A percentile compares a stretch with the other conserved stretches of the same genome.
Conservation (phyloP, 2,888 invertebrate genomes). For the Tenodera sinensis region DNA sequence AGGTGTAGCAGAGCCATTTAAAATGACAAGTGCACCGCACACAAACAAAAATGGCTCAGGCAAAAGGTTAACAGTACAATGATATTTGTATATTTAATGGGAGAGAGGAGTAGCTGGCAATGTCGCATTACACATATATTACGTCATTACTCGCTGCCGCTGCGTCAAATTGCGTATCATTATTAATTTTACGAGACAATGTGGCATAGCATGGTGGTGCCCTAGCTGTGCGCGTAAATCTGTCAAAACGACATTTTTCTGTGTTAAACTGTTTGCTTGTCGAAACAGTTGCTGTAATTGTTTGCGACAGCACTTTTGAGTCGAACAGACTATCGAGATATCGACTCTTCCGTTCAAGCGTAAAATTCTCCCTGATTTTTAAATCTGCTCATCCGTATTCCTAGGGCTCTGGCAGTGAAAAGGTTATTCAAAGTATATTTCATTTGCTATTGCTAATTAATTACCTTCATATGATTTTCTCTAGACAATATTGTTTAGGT, state of each 20-base stretch:
- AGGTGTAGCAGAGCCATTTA: neutral
- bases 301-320: neutral
- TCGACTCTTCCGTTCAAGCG: neutral
- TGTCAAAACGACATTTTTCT: neutral
- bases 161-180: neutral
- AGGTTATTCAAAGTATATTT: too few species aligned
- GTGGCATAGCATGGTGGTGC: neutral
- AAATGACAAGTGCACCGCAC: neutral
- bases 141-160: neutral
- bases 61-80: neutral
- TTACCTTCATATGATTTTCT: too few species aligned
- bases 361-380: too few species aligned
- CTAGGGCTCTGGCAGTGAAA: too few species aligned
- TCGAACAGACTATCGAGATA: neutral
- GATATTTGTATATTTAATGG: neutral
- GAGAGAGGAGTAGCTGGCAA: neutral
- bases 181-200: neutral
- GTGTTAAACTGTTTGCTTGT: neutral
- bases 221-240: neutral
- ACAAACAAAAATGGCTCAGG: neutral
- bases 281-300: neutral
- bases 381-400: too few species aligned
- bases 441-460: too few species aligned
- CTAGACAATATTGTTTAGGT: too few species aligned
- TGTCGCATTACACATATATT: neutral